Conservation (phyloP, 2,888 invertebrate genomes). For the Teleogryllus oceanicus region DNA sequence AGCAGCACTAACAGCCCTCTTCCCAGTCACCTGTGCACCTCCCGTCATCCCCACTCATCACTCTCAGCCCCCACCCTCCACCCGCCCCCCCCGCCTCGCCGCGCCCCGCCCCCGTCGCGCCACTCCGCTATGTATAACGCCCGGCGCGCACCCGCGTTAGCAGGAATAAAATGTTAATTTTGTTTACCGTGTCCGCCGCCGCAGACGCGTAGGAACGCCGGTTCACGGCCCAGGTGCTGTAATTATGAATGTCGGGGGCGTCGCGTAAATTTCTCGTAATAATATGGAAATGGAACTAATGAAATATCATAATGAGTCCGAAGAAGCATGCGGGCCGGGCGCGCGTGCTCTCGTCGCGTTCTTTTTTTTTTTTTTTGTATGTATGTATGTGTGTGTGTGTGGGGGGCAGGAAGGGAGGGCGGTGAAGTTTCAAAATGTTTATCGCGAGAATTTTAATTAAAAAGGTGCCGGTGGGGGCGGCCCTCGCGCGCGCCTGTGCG, state of each 20-base stretch:
- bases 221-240: conserved; percentile 11
- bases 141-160: not conserved
- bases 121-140: not conserved
- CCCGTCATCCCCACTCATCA: no score
- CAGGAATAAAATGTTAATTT: conserved; percentile 18
- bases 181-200: not conserved
- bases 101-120: not conserved
- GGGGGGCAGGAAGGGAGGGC: not conserved
- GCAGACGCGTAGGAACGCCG: not conserved
- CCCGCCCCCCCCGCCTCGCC: not conserved
- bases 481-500: not conserved
- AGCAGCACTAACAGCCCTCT: no score
- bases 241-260: not conserved
- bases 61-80: no score
- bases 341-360: not conserved
- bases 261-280: conserved; percentile 1
- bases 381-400: no score
- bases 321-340: not conserved
- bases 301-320: conserved; percentile 18
- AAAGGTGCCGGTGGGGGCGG: conserved; percentile 7
- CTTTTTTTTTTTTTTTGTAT: not conserved
- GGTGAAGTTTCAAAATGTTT: conserved; percentile 18
- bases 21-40: no score
- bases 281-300: conserved; percentile 18
- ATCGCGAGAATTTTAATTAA: conserved; percentile 18